These are phyloP conservation scores for Gallinago jamesoni DNA, from an alignment of 2,113 vertebrate species.

Conservation along the genomic window DNA sequence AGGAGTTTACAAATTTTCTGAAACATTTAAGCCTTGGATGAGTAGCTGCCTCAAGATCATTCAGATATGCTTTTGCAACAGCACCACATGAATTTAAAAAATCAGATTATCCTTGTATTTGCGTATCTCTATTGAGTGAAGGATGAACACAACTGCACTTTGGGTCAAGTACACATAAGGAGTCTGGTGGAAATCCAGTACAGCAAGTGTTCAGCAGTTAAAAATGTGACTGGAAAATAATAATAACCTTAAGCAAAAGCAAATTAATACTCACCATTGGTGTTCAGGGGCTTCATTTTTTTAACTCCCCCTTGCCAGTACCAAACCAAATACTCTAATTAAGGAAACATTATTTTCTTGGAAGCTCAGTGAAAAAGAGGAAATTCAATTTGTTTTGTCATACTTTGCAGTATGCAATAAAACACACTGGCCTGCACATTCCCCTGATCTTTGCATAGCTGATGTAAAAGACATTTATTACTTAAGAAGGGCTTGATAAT, in stretches of 20 bases:
- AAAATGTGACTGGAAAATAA: constrained; percentile 16
- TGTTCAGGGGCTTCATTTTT: background rate
- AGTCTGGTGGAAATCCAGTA: background rate
- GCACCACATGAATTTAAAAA: background rate
- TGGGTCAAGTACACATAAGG: background rate
- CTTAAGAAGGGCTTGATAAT: background rate
- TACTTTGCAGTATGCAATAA: background rate
- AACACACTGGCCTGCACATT: background rate
- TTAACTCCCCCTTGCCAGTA: background rate
- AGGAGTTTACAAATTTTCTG: background rate
- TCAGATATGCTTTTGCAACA: background rate
- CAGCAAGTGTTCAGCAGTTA: background rate
- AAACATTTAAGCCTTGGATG: background rate
- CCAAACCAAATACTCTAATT: background rate
- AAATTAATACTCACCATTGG: background rate
- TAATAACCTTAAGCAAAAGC: background rate
- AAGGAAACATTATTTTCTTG: background rate
- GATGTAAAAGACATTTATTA: background rate
- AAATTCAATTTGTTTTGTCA: background rate
- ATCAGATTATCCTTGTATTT: background rate
- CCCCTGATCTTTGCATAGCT: background rate
- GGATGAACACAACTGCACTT: background rate
- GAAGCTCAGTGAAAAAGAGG: background rate
- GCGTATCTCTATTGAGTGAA: background rate
- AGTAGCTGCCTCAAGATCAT: background rate